Evolutionary conservation across 2,888 invertebrate species (phyloP), one percentile per base, ranked within the genome.

Genomic region (Toxonevra muliebris): DNA sequence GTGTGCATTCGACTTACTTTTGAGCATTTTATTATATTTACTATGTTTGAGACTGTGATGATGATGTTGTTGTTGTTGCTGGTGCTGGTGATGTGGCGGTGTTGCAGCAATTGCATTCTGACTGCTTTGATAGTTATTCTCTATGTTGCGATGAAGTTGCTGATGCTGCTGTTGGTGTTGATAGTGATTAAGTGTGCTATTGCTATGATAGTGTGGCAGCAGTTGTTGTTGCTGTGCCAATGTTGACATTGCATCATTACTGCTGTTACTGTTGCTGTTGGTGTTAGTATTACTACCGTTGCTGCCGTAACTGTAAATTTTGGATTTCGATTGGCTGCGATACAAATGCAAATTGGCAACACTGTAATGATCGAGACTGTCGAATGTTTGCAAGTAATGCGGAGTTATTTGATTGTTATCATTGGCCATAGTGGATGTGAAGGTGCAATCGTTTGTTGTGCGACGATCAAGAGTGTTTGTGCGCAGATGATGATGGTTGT

Each of bases 311-410:
- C 81, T 76, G 71, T 83, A 82, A 52, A 84, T 84, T 67, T 83
- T 82, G 15, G 82, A 81, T 70, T 83, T 83, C 4, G 84, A 83
- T 50, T 82, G 83, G 60, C 81, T 82, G 72, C 82, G 82, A 75
- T 79, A 77, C 15, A 65, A 59, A 30, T 78, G 80, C 62, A 80
- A 72, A 67, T 76, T 83, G 69, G 82, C 81, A 66, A 82, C 82
- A 70, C 81, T 81, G 41, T 82, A 84, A 45, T 79, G 82, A 71
- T 84, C 83, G 19, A 83, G 73, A 57, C 80, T 81, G 52, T 83
- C 84, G 55, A 83, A 82, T 0, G 83, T 80, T 71, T 84, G 83
- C 68, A 83, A 69, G 72, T 82, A 84, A 65, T 82, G 82, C 11
- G 83, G 80, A 72, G 79, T 82, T 15, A 82, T 77, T 74, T 83